Percentiles rank a stretch among this genome's conserved stretches.
Conservation (phyloP, 2,888 invertebrate species). For the Patella depressa region DNA sequence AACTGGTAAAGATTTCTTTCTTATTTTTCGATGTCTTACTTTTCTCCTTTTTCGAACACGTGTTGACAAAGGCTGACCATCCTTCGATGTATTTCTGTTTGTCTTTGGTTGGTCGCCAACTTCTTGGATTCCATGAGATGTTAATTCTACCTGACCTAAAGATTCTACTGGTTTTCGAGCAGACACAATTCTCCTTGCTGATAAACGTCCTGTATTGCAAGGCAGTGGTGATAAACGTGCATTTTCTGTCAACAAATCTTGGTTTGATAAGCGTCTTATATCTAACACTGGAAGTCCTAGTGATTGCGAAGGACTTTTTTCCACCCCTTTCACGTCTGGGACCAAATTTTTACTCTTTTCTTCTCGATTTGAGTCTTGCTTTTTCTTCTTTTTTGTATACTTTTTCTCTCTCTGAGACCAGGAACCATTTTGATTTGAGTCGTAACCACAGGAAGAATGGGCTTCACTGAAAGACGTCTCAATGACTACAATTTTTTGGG, state of each 20-base stretch:
- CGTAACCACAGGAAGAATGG: not conserved
- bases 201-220: not conserved
- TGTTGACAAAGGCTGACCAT: not conserved
- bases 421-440: not conserved
- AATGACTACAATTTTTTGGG: not conserved
- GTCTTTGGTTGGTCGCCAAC: not conserved
- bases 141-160: not conserved
- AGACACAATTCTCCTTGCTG: not conserved
- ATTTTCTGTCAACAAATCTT: not conserved
- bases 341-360: not conserved
- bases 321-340: not conserved
- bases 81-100: not conserved
- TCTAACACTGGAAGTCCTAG: not conserved
- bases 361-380: not conserved
- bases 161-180: not conserved
- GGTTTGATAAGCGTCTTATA: not conserved
- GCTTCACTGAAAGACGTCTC: not conserved
- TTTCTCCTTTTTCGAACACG: not conserved
- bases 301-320: not conserved
- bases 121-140: not conserved
- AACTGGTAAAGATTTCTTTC: not conserved
- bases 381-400: not conserved
- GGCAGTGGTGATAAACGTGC: not conserved
- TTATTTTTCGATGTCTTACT: not conserved
- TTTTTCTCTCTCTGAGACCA: slow-evolving; percentile 4